These are phyloP conservation scores for Cheiracanthium punctorium DNA, from an alignment of 2,888 invertebrate genomes.

Conservation along the genomic window DNA sequence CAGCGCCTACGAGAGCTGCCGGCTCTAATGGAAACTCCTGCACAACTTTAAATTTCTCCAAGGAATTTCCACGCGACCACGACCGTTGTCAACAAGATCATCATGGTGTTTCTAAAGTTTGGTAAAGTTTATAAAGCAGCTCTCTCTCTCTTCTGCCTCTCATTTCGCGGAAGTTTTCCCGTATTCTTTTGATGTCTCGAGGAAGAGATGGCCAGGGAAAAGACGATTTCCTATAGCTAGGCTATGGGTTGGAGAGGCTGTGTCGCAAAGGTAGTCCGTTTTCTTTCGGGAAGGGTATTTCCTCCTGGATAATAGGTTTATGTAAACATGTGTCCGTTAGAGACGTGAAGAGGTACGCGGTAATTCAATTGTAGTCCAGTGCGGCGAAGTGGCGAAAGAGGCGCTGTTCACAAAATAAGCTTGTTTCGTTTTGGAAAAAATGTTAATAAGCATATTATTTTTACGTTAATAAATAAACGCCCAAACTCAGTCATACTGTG, in stretches of 20 bases:
- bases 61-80: slow-evolving; percentile 24
- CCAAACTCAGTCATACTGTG: too few relatives aligned
- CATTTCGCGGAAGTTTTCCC: not conserved
- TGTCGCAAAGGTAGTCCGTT: not conserved
- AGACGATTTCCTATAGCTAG: slow-evolving; percentile 33
- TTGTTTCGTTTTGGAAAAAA: too few relatives aligned
- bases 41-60: slow-evolving; percentile 51
- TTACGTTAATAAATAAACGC: too few relatives aligned
- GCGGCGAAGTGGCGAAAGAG: too few relatives aligned
- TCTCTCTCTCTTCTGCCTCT: too few relatives aligned
- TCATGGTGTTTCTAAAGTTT: slow-evolving; percentile 32
- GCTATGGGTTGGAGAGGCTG: not conserved
- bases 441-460: too few relatives aligned
- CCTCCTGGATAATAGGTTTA: not conserved
- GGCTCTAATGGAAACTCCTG: slow-evolving; percentile 51
- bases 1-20: slow-evolving; percentile 15
- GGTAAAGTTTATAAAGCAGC: slow-evolving; percentile 33
- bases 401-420: too few relatives aligned
- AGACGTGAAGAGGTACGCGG: too few relatives aligned
- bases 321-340: not conserved
- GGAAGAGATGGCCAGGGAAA: slow-evolving; percentile 47
- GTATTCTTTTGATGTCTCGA: slow-evolving; percentile 58
- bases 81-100: slow-evolving; percentile 47
- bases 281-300: not conserved
- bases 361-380: too few relatives aligned